These are phyloP conservation scores for Rambutsinella grinnellia DNA, from an alignment of 2,888 invertebrate species.

Conservation along the genomic window DNA sequence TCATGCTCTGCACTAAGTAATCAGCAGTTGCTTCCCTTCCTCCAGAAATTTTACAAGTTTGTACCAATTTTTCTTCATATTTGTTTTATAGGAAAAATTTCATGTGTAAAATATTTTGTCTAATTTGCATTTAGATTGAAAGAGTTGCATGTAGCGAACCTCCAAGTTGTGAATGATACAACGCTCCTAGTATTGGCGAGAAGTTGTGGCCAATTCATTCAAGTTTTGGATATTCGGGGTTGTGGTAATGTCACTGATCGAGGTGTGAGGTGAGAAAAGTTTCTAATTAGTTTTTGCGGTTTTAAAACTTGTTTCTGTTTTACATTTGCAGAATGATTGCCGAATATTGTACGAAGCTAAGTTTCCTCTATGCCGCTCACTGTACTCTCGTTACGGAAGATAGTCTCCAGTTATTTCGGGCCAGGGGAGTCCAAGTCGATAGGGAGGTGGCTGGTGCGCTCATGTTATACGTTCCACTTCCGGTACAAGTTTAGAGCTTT, in stretches of 20 bases:
- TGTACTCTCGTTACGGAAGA: conserved; percentile 56
- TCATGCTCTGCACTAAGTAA: conserved; percentile 70
- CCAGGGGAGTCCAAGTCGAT: conserved; percentile 49
- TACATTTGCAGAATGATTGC: conserved; percentile 51
- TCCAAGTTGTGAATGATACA: conserved; percentile 75
- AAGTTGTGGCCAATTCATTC: conserved; percentile 72
- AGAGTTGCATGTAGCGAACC: conserved; percentile 74
- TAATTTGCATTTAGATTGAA: conserved; percentile 59
- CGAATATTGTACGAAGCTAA: conserved; percentile 51
- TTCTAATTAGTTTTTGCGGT: conserved; percentile 3
- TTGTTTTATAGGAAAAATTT: not conserved
- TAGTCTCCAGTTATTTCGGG: conserved; percentile 39
- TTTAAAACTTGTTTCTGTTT: too few relatives aligned
- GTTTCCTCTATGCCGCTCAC: conserved; percentile 29
- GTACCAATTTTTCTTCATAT: not conserved
- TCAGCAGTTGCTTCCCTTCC: conserved; percentile 67
- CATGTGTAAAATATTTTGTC: not conserved
- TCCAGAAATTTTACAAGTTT: conserved; percentile 53
- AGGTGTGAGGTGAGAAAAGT: conserved; percentile 70
- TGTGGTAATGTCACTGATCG: conserved; percentile 77
- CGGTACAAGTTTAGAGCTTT: conserved; percentile 54
- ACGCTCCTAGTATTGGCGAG: conserved; percentile 74
- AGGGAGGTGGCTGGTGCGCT: conserved; percentile 36
- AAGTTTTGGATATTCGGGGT: conserved; percentile 76
- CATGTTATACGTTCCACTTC: conserved; percentile 25